Evolutionary conservation across 2,888 invertebrate genomes (phyloP), one percentile per base, ranked within the genome.

Genomic region (Ptilodon capucinus): DNA sequence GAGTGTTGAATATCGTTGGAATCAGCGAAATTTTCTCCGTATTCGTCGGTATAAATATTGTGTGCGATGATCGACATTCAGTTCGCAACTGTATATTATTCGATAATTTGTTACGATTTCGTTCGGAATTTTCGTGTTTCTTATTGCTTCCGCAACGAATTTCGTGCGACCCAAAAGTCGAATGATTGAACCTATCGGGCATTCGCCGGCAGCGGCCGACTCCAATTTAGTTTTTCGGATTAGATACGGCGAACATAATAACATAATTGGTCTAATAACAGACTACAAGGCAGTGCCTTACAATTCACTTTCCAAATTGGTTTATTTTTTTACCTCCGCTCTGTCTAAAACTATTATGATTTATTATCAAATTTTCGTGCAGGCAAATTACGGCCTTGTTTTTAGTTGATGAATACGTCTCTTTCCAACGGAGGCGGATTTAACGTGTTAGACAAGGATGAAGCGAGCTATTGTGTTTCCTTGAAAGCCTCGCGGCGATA

Each of bases 281-380:
- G 84, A 75, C 79, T 78, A 74, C 81, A 76, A 81, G 70, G 73
- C 77, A 76, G 76, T 71, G 85, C 88, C 91, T 86, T 88, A 91
- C 86, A 88, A 88, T 90, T 90, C 89, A 90, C 91, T 91, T 91
- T 91, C 88, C 85, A 91, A 91, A 89, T 90, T 89, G 86, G 89
- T 89, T 86, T 87, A 87, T 83, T 84, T 89, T 86, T 90, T 90
- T 87, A 81, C 80, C 76, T 79, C 70, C 72, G 78, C 79, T 83
- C 84, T 86, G 87, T 86, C 88, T 87, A 84, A 86, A 89, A 90
- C 91, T 91, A 90, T 90, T 86, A 89, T 90, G 89, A 91, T 91
- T 90, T 90, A 90, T 88, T 84, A 89, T 82, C 85, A 84, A 90
- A 90, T 90, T 89, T 90, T 90, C 89, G 87, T 89, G 86, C 87